A percentile compares a stretch with the other conserved stretches of the same genome.
Conservation (phyloP, 2,797 vertebrate genomes). For the Sus cebifrons region DNA sequence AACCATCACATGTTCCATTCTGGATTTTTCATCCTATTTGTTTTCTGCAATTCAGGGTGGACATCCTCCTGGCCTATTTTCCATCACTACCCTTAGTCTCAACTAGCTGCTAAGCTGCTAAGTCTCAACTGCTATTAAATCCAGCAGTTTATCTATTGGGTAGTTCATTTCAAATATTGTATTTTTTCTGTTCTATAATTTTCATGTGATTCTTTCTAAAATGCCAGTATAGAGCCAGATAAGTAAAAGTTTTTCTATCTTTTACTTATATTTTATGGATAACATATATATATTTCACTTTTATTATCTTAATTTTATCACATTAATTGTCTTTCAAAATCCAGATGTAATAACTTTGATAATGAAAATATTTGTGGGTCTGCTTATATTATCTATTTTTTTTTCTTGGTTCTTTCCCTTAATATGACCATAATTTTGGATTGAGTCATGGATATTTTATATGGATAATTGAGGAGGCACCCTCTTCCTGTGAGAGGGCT, state of each 20-base stretch:
- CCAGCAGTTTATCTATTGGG: not conserved
- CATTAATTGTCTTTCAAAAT: not conserved
- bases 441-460: not conserved
- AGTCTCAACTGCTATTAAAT: not conserved
- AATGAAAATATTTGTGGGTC: not conserved
- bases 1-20: not conserved
- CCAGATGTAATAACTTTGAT: not conserved
- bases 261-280: not conserved
- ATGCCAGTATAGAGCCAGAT: not conserved
- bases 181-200: not conserved
- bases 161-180: slow-evolving; percentile 37
- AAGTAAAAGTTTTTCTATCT: not conserved
- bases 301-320: not conserved
- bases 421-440: not conserved
- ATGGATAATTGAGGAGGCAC: not conserved
- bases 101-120: too few species aligned
- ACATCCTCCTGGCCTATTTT: not conserved
- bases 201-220: slow-evolving; percentile 19
- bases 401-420: not conserved
- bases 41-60: not conserved
- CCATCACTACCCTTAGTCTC: not conserved
- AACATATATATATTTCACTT: not conserved
- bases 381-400: not conserved
- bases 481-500: not conserved
- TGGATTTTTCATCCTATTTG: not conserved